Evolutionary conservation across 2,888 invertebrate genomes (phyloP), one percentile per base, ranked within the genome.

Genomic region (Urechis unicinctus): DNA sequence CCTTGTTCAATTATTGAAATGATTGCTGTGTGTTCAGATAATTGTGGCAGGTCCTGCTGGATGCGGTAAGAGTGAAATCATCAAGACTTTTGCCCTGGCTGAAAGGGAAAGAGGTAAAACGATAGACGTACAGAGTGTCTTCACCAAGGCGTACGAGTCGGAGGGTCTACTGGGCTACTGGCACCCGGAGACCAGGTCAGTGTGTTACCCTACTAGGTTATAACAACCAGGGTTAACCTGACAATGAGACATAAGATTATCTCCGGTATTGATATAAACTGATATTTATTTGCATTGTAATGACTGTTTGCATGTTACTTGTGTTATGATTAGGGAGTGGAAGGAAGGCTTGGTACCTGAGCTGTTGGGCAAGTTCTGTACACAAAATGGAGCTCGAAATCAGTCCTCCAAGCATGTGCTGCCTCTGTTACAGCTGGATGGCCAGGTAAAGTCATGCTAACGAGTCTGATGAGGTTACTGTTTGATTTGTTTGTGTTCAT

Each of bases 1-100:
- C n/a, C n/a, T 9, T 13, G 36, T 36, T 36, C 36, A 36, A 36
- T 36, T 17, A 36, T 9, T 17, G 45, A 6, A 45, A 9, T 48
- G 9, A 9, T 48, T 9, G 9, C 29, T 17, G 49, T 48, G 5
- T 6, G 21, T 47, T 5, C 55, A 61, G 61, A 54, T 61, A 22
- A 52, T 76, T 56, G 73, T 76, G 26, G 70, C 71, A 13, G 76
- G 76, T 9, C 71, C 72, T 1, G 65, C 74, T 25, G 74, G 73
- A 21, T 76, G 74, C 67, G 76, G 76, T 53, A 76, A 76, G 57
- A 72, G 71, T 65, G 73, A 73, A 53, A 73, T 72, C 56, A 75
- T 76, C 55, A 75, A 76, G 63, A 73, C 75, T 29, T 75, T 69
- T 62, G 72, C 74, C 25, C 68, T 74, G 46, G 73, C 74, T 2